Conservation (phyloP, 2,113 vertebrate genomes). For the Mola mola region DNA sequence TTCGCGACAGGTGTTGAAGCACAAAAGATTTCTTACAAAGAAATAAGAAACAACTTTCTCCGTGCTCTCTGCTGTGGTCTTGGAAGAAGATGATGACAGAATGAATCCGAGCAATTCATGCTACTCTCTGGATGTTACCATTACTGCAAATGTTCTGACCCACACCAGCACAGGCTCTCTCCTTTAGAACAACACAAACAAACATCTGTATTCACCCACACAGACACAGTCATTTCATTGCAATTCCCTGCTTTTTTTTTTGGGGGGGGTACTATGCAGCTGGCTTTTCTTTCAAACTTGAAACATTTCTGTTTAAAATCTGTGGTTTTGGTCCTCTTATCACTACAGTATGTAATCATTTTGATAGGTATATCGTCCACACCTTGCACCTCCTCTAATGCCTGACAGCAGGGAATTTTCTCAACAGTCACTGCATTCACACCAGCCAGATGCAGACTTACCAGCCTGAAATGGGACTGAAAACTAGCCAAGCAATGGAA, state of each 20-base stretch:
- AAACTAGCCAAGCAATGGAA: background rate
- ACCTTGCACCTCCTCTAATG: too few relatives aligned
- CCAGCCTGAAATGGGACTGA: background rate
- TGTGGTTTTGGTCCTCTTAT: too few relatives aligned
- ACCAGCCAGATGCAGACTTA: too few relatives aligned
- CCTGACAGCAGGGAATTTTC: too few relatives aligned
- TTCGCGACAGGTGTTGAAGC: constrained; percentile 5
- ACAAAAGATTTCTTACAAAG: background rate
- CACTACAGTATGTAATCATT: too few relatives aligned
- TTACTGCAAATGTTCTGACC: constrained; percentile 15
- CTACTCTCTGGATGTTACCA: constrained; percentile 23
- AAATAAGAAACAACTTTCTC: background rate
- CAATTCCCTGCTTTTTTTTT: background rate
- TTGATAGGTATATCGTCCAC: too few relatives aligned
- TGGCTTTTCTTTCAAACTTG: background rate
- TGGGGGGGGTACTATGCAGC: background rate
- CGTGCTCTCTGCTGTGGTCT: background rate
- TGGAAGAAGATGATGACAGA: constrained; percentile 19
- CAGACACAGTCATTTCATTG: constrained; percentile 7
- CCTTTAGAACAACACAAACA: background rate
- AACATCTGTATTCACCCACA: constrained; percentile 28
- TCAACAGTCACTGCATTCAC: too few relatives aligned
- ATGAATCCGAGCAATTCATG: constrained; percentile 1
- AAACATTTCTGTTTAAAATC: too few relatives aligned
- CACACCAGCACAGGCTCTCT: background rate